A percentile compares a stretch with the other conserved stretches of the same genome.
These are phyloP conservation scores for Odontomyia ornata DNA, from an alignment of 2,888 invertebrate species.

Conservation along the genomic window DNA sequence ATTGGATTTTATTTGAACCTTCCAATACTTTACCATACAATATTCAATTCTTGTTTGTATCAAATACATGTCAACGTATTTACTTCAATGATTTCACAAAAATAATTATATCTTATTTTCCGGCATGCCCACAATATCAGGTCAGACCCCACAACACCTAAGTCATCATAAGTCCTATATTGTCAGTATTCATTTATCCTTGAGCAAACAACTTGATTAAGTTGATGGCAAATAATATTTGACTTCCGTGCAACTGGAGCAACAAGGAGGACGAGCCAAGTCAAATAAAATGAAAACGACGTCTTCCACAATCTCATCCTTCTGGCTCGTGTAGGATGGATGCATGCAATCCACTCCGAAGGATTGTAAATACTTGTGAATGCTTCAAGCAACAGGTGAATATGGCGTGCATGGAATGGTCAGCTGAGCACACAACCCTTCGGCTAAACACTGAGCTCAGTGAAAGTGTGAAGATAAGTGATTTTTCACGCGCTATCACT, in stretches of 20 bases:
- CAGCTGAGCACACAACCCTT: conserved; percentile 37
- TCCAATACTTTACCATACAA: no score
- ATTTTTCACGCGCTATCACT: conserved; percentile 43
- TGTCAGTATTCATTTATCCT: conserved; percentile 33
- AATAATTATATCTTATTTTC: neutral
- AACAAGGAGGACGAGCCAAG: conserved; percentile 19
- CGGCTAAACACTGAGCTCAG: conserved; percentile 11
- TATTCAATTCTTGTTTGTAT: no score
- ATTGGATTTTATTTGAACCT: no score
- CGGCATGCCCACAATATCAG: neutral
- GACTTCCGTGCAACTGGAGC: conserved; percentile 48
- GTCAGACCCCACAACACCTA: neutral
- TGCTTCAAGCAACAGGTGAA: conserved; percentile 36
- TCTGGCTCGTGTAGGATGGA: neutral
- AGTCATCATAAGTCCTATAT: conserved; percentile 18
- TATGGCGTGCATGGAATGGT: conserved; percentile 42
- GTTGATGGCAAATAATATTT: conserved; percentile 50
- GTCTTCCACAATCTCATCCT: neutral
- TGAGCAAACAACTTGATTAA: conserved; percentile 49
- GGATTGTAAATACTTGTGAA: neutral
- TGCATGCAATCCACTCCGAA: neutral
- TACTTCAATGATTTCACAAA: no score
- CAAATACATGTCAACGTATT: no score
- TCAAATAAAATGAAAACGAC: conserved; percentile 31
- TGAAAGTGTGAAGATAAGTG: conserved; percentile 44